phyloP scores from a whole-genome alignment of 2,888 invertebrate species.

The Ochlodes sylvanus region DNA sequence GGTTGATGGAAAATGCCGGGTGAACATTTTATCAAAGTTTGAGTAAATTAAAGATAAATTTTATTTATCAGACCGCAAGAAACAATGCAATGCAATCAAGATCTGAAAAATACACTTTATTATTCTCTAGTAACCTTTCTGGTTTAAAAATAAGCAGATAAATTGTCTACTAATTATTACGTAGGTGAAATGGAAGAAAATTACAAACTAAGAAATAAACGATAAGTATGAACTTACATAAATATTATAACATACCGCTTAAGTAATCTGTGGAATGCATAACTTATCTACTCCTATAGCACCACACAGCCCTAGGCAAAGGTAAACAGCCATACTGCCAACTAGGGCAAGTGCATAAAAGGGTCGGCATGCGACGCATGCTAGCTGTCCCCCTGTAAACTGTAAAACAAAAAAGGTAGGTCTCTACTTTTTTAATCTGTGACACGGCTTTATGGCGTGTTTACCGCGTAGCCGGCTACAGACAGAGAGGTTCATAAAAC shows the following conservation, averaged over 20 bases:
- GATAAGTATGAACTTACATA: too few species aligned
- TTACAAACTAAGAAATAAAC: too few species aligned
- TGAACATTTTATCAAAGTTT: slow-evolving; percentile 12
- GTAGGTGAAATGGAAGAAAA: too few species aligned
- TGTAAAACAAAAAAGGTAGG: slow-evolving; percentile 36
- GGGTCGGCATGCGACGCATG: slow-evolving; percentile 38
- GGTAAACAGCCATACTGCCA: slow-evolving; percentile 38
- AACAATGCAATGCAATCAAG: slow-evolving; percentile 4
- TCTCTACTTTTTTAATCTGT: slow-evolving; percentile 37
- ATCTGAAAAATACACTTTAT: too few species aligned
- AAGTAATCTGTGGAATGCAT: slow-evolving; percentile 32
- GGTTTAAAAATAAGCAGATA: too few species aligned
- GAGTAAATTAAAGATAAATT: background rate
- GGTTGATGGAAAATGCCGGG: slow-evolving; percentile 30
- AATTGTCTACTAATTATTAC: too few species aligned
- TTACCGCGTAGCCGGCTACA: slow-evolving; percentile 24
- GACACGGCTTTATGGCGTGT: slow-evolving; percentile 33
- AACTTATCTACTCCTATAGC: slow-evolving; percentile 27
- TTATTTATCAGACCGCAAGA: background rate
- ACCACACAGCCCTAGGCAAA: slow-evolving; percentile 34
- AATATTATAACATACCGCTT: background rate
- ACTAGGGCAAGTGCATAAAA: slow-evolving; percentile 39
- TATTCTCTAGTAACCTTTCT: too few species aligned
- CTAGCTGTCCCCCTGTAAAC: slow-evolving; percentile 35
- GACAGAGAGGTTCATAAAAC: slow-evolving; percentile 20